These are phyloP conservation scores for Spea multiplicata DNA, from an alignment of 2,113 vertebrate species.

Conservation along the genomic window DNA sequence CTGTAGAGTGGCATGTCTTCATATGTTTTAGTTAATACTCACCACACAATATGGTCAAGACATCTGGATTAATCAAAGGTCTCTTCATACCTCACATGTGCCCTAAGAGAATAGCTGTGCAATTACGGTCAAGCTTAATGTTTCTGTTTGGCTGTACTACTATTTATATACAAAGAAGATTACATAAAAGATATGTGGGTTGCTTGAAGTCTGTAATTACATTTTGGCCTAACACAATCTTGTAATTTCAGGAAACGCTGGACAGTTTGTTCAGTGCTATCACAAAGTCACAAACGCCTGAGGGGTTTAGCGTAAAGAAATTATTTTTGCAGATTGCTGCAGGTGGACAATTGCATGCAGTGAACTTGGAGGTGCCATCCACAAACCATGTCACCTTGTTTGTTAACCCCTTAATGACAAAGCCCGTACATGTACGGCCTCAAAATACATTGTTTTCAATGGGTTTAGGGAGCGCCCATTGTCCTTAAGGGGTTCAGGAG, in stretches of 20 bases:
- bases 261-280: not conserved
- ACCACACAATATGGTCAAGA: slow-evolving; percentile 1
- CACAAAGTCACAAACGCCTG: slow-evolving; percentile 6
- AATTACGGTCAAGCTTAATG: slow-evolving; percentile 11
- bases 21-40: not conserved
- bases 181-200: not conserved
- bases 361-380: too few species aligned
- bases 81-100: not conserved
- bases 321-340: not conserved
- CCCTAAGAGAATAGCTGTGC: not conserved
- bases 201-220: slow-evolving; percentile 26
- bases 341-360: too few species aligned
- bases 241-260: slow-evolving; percentile 20
- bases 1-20: not conserved
- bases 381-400: too few species aligned
- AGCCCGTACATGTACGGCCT: too few species aligned
- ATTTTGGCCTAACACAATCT: slow-evolving; percentile 34
- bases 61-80: slow-evolving; percentile 20
- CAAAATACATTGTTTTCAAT: too few species aligned
- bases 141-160: slow-evolving; percentile 1
- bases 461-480: too few species aligned
- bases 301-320: not conserved
- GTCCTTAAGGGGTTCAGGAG: too few species aligned
- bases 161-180: slow-evolving; percentile 32
- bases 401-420: too few species aligned